Evolutionary conservation across 2,113 vertebrate species (phyloP), one percentile per base, ranked within the genome.

Genomic region (Cololabis saira): DNA sequence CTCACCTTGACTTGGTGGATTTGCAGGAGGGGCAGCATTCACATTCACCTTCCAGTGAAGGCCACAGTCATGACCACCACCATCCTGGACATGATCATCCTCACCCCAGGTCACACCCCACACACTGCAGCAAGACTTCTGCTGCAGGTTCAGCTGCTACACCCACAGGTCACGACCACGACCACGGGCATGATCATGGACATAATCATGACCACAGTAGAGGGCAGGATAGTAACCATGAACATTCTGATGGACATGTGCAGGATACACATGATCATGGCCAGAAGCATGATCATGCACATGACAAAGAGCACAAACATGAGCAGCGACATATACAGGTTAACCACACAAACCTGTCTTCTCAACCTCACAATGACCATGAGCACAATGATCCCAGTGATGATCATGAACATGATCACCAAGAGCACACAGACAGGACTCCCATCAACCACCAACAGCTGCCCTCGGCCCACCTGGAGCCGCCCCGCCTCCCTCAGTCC

Each of bases 1-100:
- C 96, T 74, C 96, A 99, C 73, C 88, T 98, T 15, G 96, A 98
- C 76, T 58, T 95, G 67, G 82, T 98, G 81, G 97, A 98, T 37
- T 80, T 95, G 61, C 95, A 96, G 71, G 93, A 96, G 68, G 95
- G 95, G 61, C 92, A 91, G 65, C 97, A 95, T 85, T 90, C 92
- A 6, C 95, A 95, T 77, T 85, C 94, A 1, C 87, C 84, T 12
- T 84, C 60, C 60, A 91, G 83, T 11, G 87, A 89, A 65, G 92
- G 76, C 57, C 73, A 76, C 9, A 42, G 59, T 58, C 91, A 92
- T 1, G 49, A 73, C 2, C 81, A 83, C 2, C 81, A 83, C 2
- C 30, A 8, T 16, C 59, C 74, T 3, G 27, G 76, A 1, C 82
- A 75, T 3, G 62, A 47, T 24, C 84, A 84, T 44, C 0, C 74